These are phyloP conservation scores for Ceratitis capitata DNA, from an alignment of 1,140 invertebrate genomes.

Conservation along the genomic window DNA sequence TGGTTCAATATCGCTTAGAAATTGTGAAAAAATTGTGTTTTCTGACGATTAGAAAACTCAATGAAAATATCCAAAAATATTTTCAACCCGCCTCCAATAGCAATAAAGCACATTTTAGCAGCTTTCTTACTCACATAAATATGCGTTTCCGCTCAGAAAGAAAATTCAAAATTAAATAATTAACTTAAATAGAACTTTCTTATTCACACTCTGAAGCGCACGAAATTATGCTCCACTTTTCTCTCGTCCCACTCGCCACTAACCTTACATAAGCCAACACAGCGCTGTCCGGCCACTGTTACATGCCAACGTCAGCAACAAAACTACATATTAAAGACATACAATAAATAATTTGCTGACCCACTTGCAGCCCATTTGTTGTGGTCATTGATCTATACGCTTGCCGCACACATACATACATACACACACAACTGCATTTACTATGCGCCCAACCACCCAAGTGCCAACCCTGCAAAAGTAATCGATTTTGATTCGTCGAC, in stretches of 20 bases:
- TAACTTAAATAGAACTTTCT: not conserved
- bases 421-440: not conserved
- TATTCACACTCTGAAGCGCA: not conserved
- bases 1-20: no score
- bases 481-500: slow-evolving; percentile 14
- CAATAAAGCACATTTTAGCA: no score
- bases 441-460: not conserved
- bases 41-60: no score
- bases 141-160: no score
- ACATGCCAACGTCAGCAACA: no score
- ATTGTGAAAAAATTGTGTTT: no score
- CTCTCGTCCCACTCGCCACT: not conserved
- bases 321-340: not conserved
- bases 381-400: slow-evolving; percentile 36
- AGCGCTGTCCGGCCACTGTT: no score
- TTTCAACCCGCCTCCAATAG: no score
- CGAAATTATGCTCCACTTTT: not conserved
- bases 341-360: not conserved
- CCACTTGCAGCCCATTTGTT: slow-evolving; percentile 3
- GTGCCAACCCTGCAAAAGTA: not conserved
- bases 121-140: no score
- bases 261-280: not conserved
- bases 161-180: no score
- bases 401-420: not conserved
- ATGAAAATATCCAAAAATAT: no score